Evolutionary conservation across 2,888 invertebrate genomes (phyloP).

Genomic region (Alitta virens): DNA sequence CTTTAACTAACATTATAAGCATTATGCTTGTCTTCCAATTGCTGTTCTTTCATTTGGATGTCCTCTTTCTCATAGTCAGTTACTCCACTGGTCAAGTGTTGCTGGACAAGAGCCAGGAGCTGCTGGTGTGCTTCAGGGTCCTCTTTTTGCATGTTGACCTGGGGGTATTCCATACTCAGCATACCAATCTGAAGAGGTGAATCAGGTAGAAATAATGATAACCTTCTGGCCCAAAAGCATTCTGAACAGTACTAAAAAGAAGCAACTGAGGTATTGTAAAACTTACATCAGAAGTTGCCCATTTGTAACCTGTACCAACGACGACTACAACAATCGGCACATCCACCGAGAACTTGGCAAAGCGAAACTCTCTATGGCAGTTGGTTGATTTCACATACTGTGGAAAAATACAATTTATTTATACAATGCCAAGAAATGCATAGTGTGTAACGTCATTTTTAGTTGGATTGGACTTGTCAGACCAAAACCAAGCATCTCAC

Average conservation of each 20-base stretch:
- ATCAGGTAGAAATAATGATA: no score
- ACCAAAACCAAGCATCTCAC: no score
- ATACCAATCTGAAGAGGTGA: slow-evolving; percentile 38
- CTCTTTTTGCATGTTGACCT: slow-evolving; percentile 47
- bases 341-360: slow-evolving; percentile 24
- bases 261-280: background rate
- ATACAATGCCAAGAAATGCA: no score
- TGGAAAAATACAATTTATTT: background rate
- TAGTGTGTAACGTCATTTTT: no score
- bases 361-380: slow-evolving; percentile 42
- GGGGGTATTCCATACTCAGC: slow-evolving; percentile 38
- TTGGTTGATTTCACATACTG: slow-evolving; percentile 46
- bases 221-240: no score
- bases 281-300: slow-evolving; percentile 18
- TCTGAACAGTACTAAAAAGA: no score
- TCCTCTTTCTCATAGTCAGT: background rate
- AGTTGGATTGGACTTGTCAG: no score
- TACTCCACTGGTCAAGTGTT: background rate
- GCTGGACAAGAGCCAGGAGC: no score
- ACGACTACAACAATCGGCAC: slow-evolving; percentile 25
- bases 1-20: background rate
- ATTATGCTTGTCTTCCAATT: background rate
- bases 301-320: slow-evolving; percentile 23
- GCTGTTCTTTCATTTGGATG: background rate
- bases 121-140: no score